Evolutionary conservation across 2,113 vertebrate species (phyloP), one percentile per base, ranked within the genome.

Genomic region (Crotalus helleri): DNA sequence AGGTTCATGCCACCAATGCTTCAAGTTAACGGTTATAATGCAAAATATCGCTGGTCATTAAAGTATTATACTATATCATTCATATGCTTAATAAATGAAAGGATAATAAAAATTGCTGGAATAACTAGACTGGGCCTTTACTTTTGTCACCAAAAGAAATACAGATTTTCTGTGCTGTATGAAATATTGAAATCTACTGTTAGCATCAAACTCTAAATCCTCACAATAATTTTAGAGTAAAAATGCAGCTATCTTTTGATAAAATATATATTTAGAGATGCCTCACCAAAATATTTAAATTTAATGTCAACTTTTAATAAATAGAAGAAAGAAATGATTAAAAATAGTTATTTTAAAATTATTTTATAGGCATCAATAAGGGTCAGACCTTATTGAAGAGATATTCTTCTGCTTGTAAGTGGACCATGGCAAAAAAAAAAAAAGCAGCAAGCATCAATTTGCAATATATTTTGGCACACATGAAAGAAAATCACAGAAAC

Each of bases 51-150:
- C 61, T 29, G 54, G 91, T 93, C 93, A 58, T 44, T 44, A 89
- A 10, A 44, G 69, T n/a, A 59, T 93, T 93, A 90, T 93, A 90
- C 74, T 92, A 19, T 57, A 91, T 21, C 88, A 61, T 8, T 89
- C 54, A 93, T 49, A 61, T 29, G 53, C 94, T 69, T 94, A 90
- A 54, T 3, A 13, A 93, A 87, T 1, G 1, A 89, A 93, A 91
- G 39, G n/a, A 39, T 15, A 55, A 74, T 29, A 8, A 19, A 64
- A 39, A 92, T 39, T 21, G 92, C 94, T 13, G 33, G 89, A 85
- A 53, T 94, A 69, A 29, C 81, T 92, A 87, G 58, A 87, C 1
- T 91, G 1, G 74, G 90, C 26, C 94, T 94, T 89, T 94, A 87
- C 7, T 87, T 2, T 17, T 11, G 15, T 57, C 59, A 46, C 64